Base-by-base conservation (phyloP, 1,140 invertebrate species). In the Scaptodrosophila lebanonensis region DNA sequence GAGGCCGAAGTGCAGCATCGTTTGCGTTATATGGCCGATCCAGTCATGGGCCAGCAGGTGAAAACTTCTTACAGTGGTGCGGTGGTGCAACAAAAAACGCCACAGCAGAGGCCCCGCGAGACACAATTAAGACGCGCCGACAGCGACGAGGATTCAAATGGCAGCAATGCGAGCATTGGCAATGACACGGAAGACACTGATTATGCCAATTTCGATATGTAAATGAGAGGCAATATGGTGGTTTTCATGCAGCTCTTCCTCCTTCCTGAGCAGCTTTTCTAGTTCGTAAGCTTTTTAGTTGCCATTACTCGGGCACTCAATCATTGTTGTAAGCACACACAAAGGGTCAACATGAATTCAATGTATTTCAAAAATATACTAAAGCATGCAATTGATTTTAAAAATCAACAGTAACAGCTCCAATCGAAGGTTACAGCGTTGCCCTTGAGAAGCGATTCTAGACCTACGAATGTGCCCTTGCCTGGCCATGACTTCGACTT, bases 381-480 rank as follows among this genome's bases (percentile, higher is more conserved):
- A 79, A 67, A 72, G 62, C 53, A 54, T 83, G 79, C 76, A 83
- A 83, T 83, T 67, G 76, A 83, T 82, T 83, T 62, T 51, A 53
- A 47, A 64, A 63, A 72, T 77, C 72, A 58, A 43, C 45, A 54
- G 52, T 13, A 16, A 40, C 25, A 27, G 25, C 3, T 25, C 22
- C 3, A 56, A 69, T 33, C 60, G 61, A 66, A 70, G 66, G 49
- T 63, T 49, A 50, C 18, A 30, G 15, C 15, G 3, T 30, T 66
- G 72, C 59, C 73, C 68, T 79, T 79, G 73, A 50, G 50, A 62
- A 29, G 18, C 67, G 49, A 62, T 66, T 70, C 39, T 48, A 66
- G 53, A 71, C 58, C 71, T 54, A 52, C 5, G 25, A 57, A 57
- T 68, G 69, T 73, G 69, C 64, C 69, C 69, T 68, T 67, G 65